Percentiles rank a stretch among this genome's conserved stretches.
Conservation (phyloP, 2,797 vertebrate genomes). For the Cuniculus paca region DNA sequence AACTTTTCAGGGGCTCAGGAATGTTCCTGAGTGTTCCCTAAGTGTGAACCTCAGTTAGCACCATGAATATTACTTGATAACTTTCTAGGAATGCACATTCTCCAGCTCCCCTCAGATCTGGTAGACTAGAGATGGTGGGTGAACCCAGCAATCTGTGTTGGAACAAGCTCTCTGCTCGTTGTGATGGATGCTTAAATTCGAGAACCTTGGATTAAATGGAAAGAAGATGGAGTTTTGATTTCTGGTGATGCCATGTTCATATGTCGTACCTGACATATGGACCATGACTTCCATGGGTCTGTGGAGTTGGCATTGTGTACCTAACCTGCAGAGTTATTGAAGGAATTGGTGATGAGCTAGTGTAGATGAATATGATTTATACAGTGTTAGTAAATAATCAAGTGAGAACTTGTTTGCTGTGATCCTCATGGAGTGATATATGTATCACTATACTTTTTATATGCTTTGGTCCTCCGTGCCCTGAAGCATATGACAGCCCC, state of each 20-base stretch:
- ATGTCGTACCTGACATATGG: neutral
- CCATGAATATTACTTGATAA: neutral
- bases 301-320: neutral
- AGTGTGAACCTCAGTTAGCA: neutral
- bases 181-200: neutral
- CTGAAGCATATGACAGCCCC: rapidly evolving
- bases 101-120: neutral
- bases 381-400: neutral
- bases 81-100: neutral
- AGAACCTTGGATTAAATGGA: neutral
- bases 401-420: neutral
- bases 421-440: neutral
- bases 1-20: too few relatives aligned
- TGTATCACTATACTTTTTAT: neutral
- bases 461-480: neutral
- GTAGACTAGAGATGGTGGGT: neutral
- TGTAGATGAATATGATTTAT: neutral
- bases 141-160: neutral
- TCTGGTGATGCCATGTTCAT: neutral
- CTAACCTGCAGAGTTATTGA: neutral
- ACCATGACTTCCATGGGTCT: neutral
- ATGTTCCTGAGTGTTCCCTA: neutral
- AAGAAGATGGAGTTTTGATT: neutral
- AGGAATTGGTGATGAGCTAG: neutral
- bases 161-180: neutral